Evolutionary conservation across 2,113 vertebrate genomes (phyloP).

Genomic region (Elanoides forficatus): DNA sequence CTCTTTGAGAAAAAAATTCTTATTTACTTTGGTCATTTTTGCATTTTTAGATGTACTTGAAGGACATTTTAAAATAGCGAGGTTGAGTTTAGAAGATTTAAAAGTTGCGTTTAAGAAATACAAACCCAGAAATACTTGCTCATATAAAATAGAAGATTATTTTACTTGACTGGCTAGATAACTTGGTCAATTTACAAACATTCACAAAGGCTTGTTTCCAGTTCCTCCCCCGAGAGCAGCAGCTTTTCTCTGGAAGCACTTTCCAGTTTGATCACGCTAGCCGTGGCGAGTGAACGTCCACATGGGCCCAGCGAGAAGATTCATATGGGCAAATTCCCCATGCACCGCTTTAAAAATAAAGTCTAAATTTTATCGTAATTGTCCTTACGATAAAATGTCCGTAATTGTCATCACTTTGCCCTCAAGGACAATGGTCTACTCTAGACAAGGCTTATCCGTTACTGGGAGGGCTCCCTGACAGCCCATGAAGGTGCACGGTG

Average conservation of each 20-base stretch:
- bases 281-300: accelerated
- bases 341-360: neutral
- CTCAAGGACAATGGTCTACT: neutral
- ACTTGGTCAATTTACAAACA: no score
- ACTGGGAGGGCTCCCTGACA: neutral
- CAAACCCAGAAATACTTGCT: neutral
- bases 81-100: neutral
- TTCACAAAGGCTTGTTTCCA: neutral
- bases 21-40: neutral
- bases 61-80: neutral
- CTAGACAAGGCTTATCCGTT: neutral
- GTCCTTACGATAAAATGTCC: no score
- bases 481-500: neutral
- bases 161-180: neutral
- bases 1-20: neutral
- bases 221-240: neutral
- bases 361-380: neutral
- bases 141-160: neutral
- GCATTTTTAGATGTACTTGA: neutral
- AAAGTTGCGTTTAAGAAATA: neutral
- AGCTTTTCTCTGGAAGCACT: neutral
- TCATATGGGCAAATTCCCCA: neutral
- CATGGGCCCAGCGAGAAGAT: neutral
- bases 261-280: neutral
- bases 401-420: neutral